Percentiles rank a stretch among this genome's conserved stretches.
phyloP scores from a whole-genome alignment of 2,797 vertebrate genomes.

The Hozukius guyotensis region DNA sequence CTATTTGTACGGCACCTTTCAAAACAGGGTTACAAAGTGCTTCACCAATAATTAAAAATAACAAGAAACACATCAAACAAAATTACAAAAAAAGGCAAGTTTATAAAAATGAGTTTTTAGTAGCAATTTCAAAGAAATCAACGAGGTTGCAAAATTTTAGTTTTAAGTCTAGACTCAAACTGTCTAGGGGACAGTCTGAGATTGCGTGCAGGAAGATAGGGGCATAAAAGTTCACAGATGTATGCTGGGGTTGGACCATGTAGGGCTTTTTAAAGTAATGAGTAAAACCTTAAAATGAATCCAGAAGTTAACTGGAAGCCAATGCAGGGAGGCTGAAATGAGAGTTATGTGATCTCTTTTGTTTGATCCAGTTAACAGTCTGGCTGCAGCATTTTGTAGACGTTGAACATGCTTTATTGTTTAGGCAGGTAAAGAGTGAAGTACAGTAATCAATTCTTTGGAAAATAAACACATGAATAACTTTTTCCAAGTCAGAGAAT shows the following conservation, averaged over 20 bases:
- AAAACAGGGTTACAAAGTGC: neutral
- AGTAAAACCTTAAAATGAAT: neutral
- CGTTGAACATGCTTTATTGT: neutral
- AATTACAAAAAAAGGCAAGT: neutral
- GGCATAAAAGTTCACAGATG: neutral
- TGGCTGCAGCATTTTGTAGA: neutral
- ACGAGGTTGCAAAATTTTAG: neutral
- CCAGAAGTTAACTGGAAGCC: neutral
- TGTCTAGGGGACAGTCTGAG: neutral
- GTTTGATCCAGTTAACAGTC: neutral
- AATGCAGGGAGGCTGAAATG: neutral
- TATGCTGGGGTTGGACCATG: neutral
- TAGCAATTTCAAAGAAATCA: neutral
- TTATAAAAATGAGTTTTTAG: neutral
- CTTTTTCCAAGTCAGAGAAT: neutral
- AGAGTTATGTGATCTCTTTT: too few relatives aligned
- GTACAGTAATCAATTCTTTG: neutral
- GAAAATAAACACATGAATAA: neutral
- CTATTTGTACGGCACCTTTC: neutral
- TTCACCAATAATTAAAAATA: neutral
- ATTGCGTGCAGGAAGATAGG: neutral
- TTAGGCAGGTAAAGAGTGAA: neutral
- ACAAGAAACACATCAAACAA: neutral
- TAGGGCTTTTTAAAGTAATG: neutral
- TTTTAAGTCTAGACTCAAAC: neutral